phyloP scores from a whole-genome alignment of 2,888 invertebrate genomes.

The Cecidostiba fungosa region DNA sequence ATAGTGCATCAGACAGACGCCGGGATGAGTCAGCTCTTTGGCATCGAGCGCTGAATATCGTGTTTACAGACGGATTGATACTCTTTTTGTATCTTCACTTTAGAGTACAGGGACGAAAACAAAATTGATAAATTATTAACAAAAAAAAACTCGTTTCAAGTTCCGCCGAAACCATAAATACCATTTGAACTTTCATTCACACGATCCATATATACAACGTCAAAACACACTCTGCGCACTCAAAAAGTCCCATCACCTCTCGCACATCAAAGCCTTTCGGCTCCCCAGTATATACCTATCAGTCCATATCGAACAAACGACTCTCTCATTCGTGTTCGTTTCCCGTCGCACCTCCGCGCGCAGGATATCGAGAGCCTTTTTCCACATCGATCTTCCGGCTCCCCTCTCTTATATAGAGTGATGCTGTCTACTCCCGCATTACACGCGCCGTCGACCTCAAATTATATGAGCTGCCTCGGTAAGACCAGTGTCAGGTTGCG shows the following conservation, averaged over 20 bases:
- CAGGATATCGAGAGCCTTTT: conserved; percentile 7
- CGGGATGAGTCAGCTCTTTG: conserved; percentile 12
- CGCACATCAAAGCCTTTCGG: neutral
- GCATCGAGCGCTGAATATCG: neutral
- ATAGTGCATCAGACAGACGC: neutral
- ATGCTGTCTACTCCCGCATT: neutral
- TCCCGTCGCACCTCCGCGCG: neutral
- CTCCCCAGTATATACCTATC: neutral
- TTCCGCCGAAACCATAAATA: neutral
- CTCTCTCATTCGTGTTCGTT: neutral
- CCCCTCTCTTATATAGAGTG: neutral
- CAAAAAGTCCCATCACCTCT: neutral
- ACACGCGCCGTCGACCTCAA: neutral
- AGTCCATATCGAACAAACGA: neutral
- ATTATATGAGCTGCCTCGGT: conserved; percentile 11
- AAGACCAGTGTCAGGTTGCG: conserved; percentile 37
- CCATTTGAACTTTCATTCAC: neutral
- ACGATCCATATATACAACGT: neutral
- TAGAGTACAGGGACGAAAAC: neutral
- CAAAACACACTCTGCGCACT: neutral
- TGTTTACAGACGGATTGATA: conserved; percentile 16
- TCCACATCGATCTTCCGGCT: conserved; percentile 32
- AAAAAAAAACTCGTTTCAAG: too few relatives aligned
- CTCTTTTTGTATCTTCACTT: neutral
- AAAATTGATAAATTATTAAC: neutral